Conservation (phyloP, 2,113 vertebrate species). For the Chaetodon auriga region DNA sequence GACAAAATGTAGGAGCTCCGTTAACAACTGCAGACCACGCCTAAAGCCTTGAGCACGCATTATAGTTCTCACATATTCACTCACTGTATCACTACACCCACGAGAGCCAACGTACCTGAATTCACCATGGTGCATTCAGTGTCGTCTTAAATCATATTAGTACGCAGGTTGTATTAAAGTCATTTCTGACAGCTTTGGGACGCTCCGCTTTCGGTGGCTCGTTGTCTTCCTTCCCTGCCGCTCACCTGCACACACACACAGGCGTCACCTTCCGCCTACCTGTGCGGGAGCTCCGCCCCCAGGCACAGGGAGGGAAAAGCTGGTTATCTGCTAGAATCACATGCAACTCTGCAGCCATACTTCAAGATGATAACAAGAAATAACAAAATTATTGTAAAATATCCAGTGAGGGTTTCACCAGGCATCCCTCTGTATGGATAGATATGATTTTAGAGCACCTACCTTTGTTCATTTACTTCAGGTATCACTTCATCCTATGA, state of each 20-base stretch:
- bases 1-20: neutral
- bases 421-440: too few relatives aligned
- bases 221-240: constrained; percentile 12
- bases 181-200: constrained; percentile 50
- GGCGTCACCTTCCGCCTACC: constrained; percentile 21
- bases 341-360: neutral
- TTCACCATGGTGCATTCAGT: constrained; percentile 54
- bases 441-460: too few relatives aligned
- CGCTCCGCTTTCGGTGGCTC: neutral
- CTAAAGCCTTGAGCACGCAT: constrained; percentile 40
- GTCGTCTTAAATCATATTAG: constrained; percentile 39
- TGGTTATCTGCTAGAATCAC: neutral
- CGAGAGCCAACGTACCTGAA: constrained; percentile 68
- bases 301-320: neutral
- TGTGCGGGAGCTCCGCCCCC: constrained; percentile 57
- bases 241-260: constrained; percentile 48
- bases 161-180: neutral
- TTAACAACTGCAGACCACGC: constrained; percentile 60
- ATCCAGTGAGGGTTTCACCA: too few relatives aligned
- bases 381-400: too few relatives aligned
- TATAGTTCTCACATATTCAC: neutral
- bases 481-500: too few relatives aligned
- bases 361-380: too few relatives aligned
- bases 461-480: too few relatives aligned
- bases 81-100: neutral